These are phyloP conservation scores for Zalophus californianus DNA, from an alignment of 2,797 vertebrate genomes.

Conservation along the genomic window DNA sequence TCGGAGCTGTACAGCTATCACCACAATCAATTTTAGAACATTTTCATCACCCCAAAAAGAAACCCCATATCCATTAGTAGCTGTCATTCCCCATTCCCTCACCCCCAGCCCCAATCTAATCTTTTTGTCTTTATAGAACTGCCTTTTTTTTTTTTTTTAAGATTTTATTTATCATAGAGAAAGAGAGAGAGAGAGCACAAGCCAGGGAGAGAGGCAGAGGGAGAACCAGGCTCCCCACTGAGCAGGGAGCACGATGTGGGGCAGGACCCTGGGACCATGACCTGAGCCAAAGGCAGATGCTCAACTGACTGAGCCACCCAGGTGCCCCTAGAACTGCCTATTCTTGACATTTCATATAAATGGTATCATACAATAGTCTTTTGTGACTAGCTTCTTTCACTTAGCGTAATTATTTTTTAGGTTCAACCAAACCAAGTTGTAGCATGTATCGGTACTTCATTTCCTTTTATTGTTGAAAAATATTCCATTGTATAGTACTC, in stretches of 20 bases:
- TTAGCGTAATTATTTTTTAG: background rate
- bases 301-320: background rate
- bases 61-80: background rate
- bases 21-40: slow-evolving; percentile 24
- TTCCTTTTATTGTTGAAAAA: background rate
- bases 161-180: background rate
- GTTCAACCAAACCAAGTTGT: background rate
- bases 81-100: background rate
- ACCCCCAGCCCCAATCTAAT: background rate
- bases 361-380: background rate
- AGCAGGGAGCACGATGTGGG: background rate
- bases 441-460: background rate
- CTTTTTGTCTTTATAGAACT: slow-evolving; percentile 12
- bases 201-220: background rate
- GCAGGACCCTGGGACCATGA: background rate
- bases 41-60: slow-evolving; percentile 3
- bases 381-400: background rate
- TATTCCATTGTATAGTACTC: background rate
- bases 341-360: background rate
- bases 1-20: slow-evolving; percentile 43
- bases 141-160: background rate
- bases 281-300: background rate
- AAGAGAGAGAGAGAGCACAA: background rate
- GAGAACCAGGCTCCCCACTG: background rate
- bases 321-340: background rate